A percentile compares a stretch with the other conserved stretches of the same genome.
Conservation (phyloP, 2,888 invertebrate species). For the Drosophila nr. fundita region DNA sequence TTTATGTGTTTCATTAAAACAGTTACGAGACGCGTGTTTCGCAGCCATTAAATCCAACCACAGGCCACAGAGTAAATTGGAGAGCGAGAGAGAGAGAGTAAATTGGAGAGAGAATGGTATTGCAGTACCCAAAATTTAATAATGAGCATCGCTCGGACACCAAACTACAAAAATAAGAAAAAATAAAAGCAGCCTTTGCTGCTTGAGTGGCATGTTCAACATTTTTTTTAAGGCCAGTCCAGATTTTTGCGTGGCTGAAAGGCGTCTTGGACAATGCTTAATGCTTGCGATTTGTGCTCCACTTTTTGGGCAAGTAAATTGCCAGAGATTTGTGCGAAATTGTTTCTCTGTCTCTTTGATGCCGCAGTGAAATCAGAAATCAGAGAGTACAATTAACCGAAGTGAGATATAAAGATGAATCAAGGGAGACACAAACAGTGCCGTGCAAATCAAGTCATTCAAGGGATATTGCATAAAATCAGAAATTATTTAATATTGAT, state of each 20-base stretch:
- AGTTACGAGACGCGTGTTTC: slow-evolving; percentile 75
- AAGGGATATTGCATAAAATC: not conserved
- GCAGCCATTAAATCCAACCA: slow-evolving; percentile 64
- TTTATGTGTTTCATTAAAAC: slow-evolving; percentile 79
- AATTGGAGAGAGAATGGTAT: slow-evolving; percentile 19
- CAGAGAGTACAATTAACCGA: slow-evolving; percentile 15
- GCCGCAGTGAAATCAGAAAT: slow-evolving; percentile 54
- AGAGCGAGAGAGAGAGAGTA: slow-evolving; percentile 9
- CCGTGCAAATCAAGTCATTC: not conserved
- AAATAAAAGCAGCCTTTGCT: slow-evolving; percentile 12
- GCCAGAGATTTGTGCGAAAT: slow-evolving; percentile 43
- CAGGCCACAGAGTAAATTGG: slow-evolving; percentile 7
- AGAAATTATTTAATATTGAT: not conserved
- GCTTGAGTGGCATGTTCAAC: slow-evolving; percentile 46
- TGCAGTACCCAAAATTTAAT: slow-evolving; percentile 63
- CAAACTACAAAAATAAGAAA: not conserved
- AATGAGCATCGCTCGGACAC: slow-evolving; percentile 52
- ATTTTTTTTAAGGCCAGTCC: slow-evolving; percentile 39
- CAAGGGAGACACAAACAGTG: not conserved
- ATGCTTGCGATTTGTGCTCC: slow-evolving; percentile 62
- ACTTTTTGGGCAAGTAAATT: slow-evolving; percentile 52
- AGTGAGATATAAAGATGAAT: not conserved
- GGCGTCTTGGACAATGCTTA: slow-evolving; percentile 64
- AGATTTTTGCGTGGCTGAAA: slow-evolving; percentile 32
- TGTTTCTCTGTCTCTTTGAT: slow-evolving; percentile 14